Percentiles rank a stretch among this genome's conserved stretches.
Evolutionary conservation across 2,113 vertebrate species (phyloP).

Genomic region (Ovibos moschatus): DNA sequence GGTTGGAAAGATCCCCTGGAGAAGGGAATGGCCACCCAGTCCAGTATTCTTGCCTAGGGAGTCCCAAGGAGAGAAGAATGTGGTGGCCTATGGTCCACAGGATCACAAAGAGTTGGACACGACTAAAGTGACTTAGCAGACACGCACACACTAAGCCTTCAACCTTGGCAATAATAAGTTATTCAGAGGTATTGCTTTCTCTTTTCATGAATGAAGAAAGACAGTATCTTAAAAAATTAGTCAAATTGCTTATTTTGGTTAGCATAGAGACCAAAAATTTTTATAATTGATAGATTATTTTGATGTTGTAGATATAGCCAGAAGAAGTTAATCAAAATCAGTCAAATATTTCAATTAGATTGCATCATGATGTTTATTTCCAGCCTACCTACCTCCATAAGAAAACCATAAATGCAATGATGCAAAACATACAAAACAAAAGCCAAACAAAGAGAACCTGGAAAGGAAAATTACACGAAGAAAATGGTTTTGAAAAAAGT

Average conservation of each 20-base stretch:
- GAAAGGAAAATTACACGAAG: background rate
- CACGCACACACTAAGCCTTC: accelerated
- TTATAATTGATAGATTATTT: background rate
- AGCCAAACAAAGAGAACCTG: background rate
- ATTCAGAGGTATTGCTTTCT: background rate
- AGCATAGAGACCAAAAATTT: background rate
- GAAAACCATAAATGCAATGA: background rate
- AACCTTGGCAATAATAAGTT: background rate
- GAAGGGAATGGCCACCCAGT: background rate
- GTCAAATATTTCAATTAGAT: background rate
- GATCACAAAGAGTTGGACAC: background rate
- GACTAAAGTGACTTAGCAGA: background rate
- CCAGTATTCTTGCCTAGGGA: background rate
- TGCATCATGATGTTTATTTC: background rate
- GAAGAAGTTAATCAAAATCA: background rate
- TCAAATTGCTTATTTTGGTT: background rate
- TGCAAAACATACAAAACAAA: background rate
- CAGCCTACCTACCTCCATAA: background rate
- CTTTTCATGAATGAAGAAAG: constrained; percentile 7
- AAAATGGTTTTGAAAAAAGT: background rate
- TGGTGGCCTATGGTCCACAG: background rate
- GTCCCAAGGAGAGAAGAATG: background rate
- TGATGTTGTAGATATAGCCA: background rate
- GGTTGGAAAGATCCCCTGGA: background rate
- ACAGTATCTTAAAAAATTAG: background rate